phyloP scores from a whole-genome alignment of 2,113 vertebrate genomes.

The Epinephelus moara region DNA sequence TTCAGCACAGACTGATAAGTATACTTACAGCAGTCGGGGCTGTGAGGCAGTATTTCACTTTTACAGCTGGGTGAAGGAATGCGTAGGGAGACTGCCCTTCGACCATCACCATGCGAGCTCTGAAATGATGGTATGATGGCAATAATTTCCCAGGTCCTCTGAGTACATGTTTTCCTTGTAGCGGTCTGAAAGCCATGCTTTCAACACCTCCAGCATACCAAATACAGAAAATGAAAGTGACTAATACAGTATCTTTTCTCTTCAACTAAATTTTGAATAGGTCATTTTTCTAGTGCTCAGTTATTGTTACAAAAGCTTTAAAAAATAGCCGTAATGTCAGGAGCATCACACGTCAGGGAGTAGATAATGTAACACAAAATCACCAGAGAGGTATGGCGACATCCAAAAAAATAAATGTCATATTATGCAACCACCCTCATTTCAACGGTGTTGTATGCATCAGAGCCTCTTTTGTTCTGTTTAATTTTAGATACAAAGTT shows the following conservation, averaged over 20 bases:
- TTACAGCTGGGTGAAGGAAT: constrained; percentile 20
- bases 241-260: not conserved
- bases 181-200: not conserved
- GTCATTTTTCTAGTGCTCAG: not conserved
- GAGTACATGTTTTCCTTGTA: not conserved
- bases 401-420: constrained; percentile 14
- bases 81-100: constrained; percentile 13
- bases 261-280: not conserved
- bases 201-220: not conserved
- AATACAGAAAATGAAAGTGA: not conserved
- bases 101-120: not conserved
- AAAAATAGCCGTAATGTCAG: constrained; percentile 11
- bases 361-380: constrained; percentile 17
- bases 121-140: constrained; percentile 6
- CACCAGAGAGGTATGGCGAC: not conserved
- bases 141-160: constrained; percentile 3
- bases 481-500: constrained; percentile 28
- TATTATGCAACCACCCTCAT: constrained; percentile 28
- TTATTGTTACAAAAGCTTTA: not conserved
- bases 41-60: constrained; percentile 39
- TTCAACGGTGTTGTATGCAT: constrained; percentile 2
- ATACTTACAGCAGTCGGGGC: not conserved
- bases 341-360: not conserved
- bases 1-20: constrained; percentile 22
- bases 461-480: not conserved